Evolutionary conservation across 2,888 invertebrate species (phyloP).

Genomic region (Campoplex capitator): DNA sequence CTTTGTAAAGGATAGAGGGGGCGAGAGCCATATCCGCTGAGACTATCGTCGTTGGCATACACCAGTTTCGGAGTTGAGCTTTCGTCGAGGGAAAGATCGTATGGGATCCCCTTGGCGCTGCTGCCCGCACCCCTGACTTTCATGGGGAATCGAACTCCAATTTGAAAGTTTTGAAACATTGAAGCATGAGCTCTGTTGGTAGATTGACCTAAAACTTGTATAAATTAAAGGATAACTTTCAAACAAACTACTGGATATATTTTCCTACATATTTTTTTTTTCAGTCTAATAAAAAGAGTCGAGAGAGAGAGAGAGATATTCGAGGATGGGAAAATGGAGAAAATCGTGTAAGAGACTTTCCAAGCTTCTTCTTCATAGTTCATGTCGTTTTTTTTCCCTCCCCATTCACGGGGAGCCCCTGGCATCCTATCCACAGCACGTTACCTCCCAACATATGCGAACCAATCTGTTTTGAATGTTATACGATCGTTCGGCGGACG

Average conservation of each 20-base stretch:
- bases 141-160: conserved; percentile 31
- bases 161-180: conserved; percentile 33
- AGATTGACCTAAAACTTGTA: conserved; percentile 9
- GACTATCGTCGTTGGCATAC: not conserved
- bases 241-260: not conserved
- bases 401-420: not conserved
- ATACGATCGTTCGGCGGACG: conserved; percentile 59
- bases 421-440: not conserved
- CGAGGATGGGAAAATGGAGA: conserved; percentile 35
- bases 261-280: no score
- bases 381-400: conserved; percentile 5
- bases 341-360: conserved; percentile 40
- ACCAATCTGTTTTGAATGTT: conserved; percentile 65
- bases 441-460: conserved; percentile 22
- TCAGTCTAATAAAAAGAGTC: not conserved
- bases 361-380: not conserved
- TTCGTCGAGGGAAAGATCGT: conserved; percentile 6
- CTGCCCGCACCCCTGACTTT: not conserved
- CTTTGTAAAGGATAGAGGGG: conserved; percentile 25
- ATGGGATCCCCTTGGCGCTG: conserved; percentile 29
- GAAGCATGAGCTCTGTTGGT: not conserved
- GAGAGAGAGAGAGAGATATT: not conserved
- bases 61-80: not conserved
- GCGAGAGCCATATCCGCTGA: not conserved
- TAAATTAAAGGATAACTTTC: conserved; percentile 7